These are phyloP conservation scores for Grantiella picta DNA, from an alignment of 2,113 vertebrate species.

Conservation along the genomic window DNA sequence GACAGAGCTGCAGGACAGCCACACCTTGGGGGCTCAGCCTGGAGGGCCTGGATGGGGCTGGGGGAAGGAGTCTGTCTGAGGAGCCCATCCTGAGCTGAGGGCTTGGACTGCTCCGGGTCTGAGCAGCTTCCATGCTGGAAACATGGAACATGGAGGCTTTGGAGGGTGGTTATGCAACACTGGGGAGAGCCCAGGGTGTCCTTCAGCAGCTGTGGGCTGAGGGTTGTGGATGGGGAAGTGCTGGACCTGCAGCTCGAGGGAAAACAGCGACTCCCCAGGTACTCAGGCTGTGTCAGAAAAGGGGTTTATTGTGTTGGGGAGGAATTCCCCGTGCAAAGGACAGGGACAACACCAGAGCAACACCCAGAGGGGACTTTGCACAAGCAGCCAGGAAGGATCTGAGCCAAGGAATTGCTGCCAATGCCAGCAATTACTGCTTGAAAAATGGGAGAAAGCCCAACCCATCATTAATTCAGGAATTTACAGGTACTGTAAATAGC, in stretches of 20 bases:
- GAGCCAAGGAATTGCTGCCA: neutral
- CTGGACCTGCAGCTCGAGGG: neutral
- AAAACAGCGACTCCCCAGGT: neutral
- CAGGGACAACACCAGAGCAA: neutral
- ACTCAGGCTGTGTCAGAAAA: neutral
- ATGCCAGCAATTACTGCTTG: neutral
- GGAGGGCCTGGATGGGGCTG: neutral
- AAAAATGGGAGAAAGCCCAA: neutral
- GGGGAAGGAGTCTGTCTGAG: fast-evolving
- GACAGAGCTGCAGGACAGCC: neutral
- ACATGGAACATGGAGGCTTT: neutral
- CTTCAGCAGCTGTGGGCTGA: neutral
- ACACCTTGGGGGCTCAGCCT: neutral
- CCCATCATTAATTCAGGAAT: neutral
- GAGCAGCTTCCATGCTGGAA: neutral
- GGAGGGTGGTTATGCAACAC: neutral
- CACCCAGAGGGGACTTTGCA: neutral
- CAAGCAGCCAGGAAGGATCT: neutral
- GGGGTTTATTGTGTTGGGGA: neutral
- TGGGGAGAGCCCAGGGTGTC: neutral
- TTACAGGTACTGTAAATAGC: neutral
- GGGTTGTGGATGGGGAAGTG: fast-evolving
- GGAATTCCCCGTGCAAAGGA: neutral
- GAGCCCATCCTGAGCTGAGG: fast-evolving
- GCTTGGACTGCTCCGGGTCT: fast-evolving